phyloP scores from a whole-genome alignment of 1,140 invertebrate genomes.

The Cardiocondyla obscurior region DNA sequence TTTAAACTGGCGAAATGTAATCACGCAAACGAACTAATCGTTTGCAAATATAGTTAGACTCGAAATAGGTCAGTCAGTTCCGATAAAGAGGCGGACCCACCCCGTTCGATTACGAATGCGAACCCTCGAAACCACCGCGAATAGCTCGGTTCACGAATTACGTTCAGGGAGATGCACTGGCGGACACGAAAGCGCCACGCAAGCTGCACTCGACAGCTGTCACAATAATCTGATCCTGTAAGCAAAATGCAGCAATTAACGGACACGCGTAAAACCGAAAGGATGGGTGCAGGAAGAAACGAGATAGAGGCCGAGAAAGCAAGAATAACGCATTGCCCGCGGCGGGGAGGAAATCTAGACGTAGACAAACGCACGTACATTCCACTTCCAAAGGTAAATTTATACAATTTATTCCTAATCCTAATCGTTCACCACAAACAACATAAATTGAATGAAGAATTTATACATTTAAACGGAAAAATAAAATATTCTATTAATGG shows the following conservation, averaged over 20 bases:
- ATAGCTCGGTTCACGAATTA: constrained; percentile 53
- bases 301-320: constrained; percentile 12
- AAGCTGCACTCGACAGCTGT: constrained; percentile 65
- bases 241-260: constrained; percentile 75
- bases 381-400: background rate
- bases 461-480: background rate
- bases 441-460: background rate
- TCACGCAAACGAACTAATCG: constrained; percentile 31
- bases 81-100: constrained; percentile 24
- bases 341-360: background rate
- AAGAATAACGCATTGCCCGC: background rate
- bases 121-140: constrained; percentile 5
- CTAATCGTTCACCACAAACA: background rate
- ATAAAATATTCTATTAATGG: background rate
- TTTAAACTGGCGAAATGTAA: constrained; percentile 12
- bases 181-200: constrained; percentile 55
- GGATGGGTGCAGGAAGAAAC: constrained; percentile 1
- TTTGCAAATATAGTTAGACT: constrained; percentile 34
- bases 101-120: constrained; percentile 31
- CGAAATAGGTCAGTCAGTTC: constrained; percentile 20
- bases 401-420: constrained; percentile 8
- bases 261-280: constrained; percentile 57
- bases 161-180: constrained; percentile 50
- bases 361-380: background rate
- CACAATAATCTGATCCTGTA: constrained; percentile 70